phyloP scores from a whole-genome alignment of 2,113 vertebrate genomes.

The Bombycilla garrulus region DNA sequence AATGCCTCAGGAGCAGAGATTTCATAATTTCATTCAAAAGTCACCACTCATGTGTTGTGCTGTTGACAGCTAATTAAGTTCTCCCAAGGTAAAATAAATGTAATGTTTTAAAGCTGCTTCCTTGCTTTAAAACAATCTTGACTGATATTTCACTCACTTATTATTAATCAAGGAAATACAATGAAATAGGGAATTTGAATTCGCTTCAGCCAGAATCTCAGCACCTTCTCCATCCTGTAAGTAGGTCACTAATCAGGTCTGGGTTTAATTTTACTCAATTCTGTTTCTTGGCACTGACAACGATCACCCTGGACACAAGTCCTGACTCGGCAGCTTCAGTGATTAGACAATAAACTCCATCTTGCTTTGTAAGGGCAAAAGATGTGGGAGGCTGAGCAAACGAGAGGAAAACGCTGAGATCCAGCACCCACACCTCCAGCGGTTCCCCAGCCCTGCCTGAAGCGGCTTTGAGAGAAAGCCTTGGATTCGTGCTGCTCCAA shows the following conservation, averaged over 20 bases:
- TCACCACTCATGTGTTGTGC: slow-evolving; percentile 53
- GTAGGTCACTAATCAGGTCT: background rate
- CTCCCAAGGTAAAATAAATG: slow-evolving; percentile 73
- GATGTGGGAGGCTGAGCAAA: background rate
- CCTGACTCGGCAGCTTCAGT: background rate
- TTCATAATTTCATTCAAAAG: slow-evolving; percentile 70
- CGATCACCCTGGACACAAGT: background rate
- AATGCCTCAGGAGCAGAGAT: slow-evolving; percentile 57
- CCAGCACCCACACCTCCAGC: background rate
- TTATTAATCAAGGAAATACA: slow-evolving; percentile 5
- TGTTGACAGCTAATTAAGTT: slow-evolving; percentile 76
- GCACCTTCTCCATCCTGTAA: background rate
- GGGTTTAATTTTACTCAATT: background rate
- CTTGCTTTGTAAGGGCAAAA: background rate
- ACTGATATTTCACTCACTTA: background rate
- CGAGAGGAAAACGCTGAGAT: fast-evolving
- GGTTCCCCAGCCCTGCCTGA: fast-evolving
- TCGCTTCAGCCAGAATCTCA: background rate
- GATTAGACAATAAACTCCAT: background rate
- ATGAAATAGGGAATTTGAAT: background rate
- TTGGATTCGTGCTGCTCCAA: background rate
- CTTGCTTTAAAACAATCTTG: slow-evolving; percentile 22
- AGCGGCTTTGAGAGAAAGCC: background rate
- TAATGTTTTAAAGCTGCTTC: background rate
- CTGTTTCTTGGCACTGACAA: background rate